A percentile compares a stretch with the other conserved stretches of the same genome.
Evolutionary conservation across 2,797 vertebrate species (phyloP).

Genomic region (Halcyon chelicuti): DNA sequence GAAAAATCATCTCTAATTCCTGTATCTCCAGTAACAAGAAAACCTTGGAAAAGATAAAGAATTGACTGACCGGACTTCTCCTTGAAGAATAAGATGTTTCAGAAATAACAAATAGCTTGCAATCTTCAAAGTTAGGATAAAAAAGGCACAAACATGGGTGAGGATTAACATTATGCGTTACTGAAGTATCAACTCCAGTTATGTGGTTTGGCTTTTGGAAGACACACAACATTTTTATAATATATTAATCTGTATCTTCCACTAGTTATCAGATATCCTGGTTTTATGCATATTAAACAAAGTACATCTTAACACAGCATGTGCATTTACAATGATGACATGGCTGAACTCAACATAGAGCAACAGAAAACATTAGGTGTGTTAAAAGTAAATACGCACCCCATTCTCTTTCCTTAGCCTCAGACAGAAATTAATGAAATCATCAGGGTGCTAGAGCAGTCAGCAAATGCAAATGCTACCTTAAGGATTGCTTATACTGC

Average conservation of each 20-base stretch:
- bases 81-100: constrained; percentile 1
- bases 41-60: neutral
- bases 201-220: neutral
- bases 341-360: neutral
- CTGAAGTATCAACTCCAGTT: neutral
- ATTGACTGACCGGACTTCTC: neutral
- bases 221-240: neutral
- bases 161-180: neutral
- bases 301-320: neutral
- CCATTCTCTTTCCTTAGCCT: neutral
- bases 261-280: neutral
- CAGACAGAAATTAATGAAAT: constrained; percentile 26
- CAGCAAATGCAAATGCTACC: constrained; percentile 14
- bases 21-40: neutral
- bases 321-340: neutral
- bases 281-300: neutral
- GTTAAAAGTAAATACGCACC: neutral
- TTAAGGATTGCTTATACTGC: neutral
- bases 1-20: constrained; percentile 8
- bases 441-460: neutral
- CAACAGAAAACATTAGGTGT: neutral
- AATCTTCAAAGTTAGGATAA: neutral
- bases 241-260: neutral
- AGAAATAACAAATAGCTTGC: neutral
- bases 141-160: neutral